A percentile compares a stretch with the other conserved stretches of the same genome.
These are phyloP conservation scores for Lophura nycthemera DNA, from an alignment of 2,113 vertebrate species.

Conservation along the genomic window DNA sequence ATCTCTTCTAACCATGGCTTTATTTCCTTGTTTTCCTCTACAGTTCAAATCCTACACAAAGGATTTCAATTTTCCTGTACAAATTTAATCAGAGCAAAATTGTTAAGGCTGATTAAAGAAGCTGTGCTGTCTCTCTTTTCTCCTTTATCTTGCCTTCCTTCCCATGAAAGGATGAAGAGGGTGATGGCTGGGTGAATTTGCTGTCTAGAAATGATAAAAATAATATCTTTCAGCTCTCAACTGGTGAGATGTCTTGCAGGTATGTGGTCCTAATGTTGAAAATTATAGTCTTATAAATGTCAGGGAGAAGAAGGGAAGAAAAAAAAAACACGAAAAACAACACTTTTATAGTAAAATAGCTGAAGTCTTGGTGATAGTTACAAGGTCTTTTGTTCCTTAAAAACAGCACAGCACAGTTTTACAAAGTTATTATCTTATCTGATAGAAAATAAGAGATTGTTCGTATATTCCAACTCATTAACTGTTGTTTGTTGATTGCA, in stretches of 20 bases:
- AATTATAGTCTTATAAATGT: slow-evolving; percentile 74
- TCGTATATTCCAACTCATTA: slow-evolving; percentile 65
- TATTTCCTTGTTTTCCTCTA: slow-evolving; percentile 2
- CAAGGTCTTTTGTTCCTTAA: slow-evolving; percentile 39
- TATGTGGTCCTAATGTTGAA: slow-evolving; percentile 53
- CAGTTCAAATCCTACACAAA: not conserved
- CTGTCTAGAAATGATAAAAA: slow-evolving; percentile 54
- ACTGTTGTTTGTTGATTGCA: slow-evolving; percentile 69
- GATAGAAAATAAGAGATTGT: slow-evolving; percentile 55
- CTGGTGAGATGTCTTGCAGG: not conserved
- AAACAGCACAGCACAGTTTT: slow-evolving; percentile 58
- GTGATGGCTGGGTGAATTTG: slow-evolving; percentile 14
- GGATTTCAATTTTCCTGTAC: slow-evolving; percentile 13
- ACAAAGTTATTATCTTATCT: slow-evolving; percentile 58
- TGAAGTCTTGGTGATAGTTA: slow-evolving; percentile 36
- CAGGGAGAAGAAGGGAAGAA: slow-evolving; percentile 11
- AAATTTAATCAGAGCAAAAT: slow-evolving; percentile 37
- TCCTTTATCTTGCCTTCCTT: not conserved
- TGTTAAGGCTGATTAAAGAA: slow-evolving; percentile 36
- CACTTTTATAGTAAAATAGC: slow-evolving; percentile 59
- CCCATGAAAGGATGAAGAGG: not conserved
- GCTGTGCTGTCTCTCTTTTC: not conserved
- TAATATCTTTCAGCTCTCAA: slow-evolving; percentile 42
- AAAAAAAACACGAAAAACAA: slow-evolving; percentile 1
- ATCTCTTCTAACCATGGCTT: not conserved